Conservation (phyloP, 2,888 invertebrate genomes). For the Trachelus stipa region DNA sequence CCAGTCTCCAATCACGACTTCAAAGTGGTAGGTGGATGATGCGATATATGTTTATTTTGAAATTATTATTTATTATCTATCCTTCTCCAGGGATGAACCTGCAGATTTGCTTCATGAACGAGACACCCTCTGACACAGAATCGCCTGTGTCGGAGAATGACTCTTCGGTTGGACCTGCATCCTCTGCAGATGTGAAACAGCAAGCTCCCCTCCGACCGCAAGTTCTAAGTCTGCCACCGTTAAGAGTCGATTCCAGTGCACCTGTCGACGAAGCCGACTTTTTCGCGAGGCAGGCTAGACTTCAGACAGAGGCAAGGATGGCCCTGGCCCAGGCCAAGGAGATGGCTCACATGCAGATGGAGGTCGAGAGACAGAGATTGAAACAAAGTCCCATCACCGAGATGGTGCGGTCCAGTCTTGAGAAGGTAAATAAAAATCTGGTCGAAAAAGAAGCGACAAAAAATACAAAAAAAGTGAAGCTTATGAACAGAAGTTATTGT, state of each 20-base stretch:
- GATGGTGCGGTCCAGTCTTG: constrained; percentile 83
- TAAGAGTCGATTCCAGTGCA: constrained; percentile 56
- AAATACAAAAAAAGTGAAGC: not conserved
- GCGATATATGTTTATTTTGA: not conserved
- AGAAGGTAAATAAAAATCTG: constrained; percentile 69
- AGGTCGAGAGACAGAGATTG: constrained; percentile 79
- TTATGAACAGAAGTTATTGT: not conserved
- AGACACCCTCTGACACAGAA: constrained; percentile 87
- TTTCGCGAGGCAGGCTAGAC: constrained; percentile 79
- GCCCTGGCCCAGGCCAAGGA: constrained; percentile 91
- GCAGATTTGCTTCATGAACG: constrained; percentile 96
- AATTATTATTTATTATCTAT: constrained; percentile 22
- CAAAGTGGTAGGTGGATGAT: constrained; percentile 77
- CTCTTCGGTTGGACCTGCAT: constrained; percentile 37
- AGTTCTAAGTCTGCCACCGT: constrained; percentile 58
- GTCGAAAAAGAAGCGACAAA: not conserved
- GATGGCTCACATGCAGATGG: constrained; percentile 93
- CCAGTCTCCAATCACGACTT: constrained; percentile 87
- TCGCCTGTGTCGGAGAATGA: constrained; percentile 82
- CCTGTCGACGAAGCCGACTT: constrained; percentile 79
- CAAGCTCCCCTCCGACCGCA: constrained; percentile 49
- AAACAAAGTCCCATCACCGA: constrained; percentile 86
- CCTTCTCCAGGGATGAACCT: constrained; percentile 83
- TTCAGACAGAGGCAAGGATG: constrained; percentile 89
- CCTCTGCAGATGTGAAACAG: constrained; percentile 37